Evolutionary conservation across 2,888 invertebrate species (phyloP), one percentile per base, ranked within the genome.

Genomic region (Uloborus plumipes): DNA sequence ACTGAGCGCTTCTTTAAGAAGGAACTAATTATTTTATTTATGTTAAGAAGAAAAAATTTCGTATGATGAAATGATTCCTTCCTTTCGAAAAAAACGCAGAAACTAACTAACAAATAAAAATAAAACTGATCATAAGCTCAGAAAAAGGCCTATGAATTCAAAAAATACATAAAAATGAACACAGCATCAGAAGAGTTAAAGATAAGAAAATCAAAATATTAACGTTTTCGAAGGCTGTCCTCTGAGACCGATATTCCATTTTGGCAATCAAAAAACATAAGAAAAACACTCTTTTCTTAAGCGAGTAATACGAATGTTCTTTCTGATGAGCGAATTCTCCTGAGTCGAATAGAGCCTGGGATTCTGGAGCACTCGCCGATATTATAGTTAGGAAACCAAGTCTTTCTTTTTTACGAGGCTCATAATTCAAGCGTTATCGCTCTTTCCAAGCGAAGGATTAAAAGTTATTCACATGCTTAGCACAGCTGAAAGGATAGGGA

Each of bases 391-490:
- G 50, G 53, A 20, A 53, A 71, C 14, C n/a, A 20, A 61, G 39
- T 20, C 22, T 22, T 31, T 26, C 69, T 61, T 67, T 67, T 80
- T 73, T 67, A 67, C 62, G 53, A 51, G 49, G n/a, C n/a, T 49
- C 62, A 73, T 73, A 73, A 55, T 80, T 73, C 73, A 73, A 58
- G 53, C 39, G 53, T 50, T 77, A 77, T 77, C 77, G 61, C 58
- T 49, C 20, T 66, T 16, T 67, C 58, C 66, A 16, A 62, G 26
- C 61, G 16, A 73, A 80, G 79, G 73, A 80, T 80, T 80, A 80
- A 73, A 80, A 73, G 62, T 62, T 69, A 80, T 80, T 80, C 67
- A 73, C 69, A 80, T 80, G 73, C 79, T 80, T 20, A 26, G 51
- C 47, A 69, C 67, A 55, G 67, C 79, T 47, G 26, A 65, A 78